Evolutionary conservation across 2,113 vertebrate species (phyloP), one percentile per base, ranked within the genome.

Genomic region (Ariopsis seemanni): DNA sequence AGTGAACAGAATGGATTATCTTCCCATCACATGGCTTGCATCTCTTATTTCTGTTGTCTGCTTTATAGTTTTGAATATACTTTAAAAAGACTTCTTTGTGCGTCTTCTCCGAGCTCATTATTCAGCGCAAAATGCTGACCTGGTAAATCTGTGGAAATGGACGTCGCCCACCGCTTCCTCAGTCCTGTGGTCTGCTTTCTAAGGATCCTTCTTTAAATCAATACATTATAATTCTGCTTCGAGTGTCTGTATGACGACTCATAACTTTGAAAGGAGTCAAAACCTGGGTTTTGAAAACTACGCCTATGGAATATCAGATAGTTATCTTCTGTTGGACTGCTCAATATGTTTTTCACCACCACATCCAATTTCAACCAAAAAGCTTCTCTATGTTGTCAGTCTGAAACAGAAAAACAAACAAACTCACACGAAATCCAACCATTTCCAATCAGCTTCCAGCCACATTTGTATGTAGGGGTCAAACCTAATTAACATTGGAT

Each of bases 401-500:
- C n/a, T 57, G 34, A 55, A 52, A 78, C 20, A 25, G 0, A 18
- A 52, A 50, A 79, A 27, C 55, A 77, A 52, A 78, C 5, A 78
- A 6, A 48, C 17, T 4, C 30, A 22, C 30, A 42, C 14, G 5
- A 22, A 48, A 82, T 2, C 8, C 30, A 81, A 22, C 17, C 57
- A 58, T 62, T 81, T 81, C 8, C 22, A 80, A 57, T 34, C 18
- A 2, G 34, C 20, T 82, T 42, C 57, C 11, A 82, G 79, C 58
- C 58, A 81, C 3, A 62, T 48, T 82, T 48, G 30, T 82, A 42
- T 48, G 57, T 48, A 62, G 20, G 57, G 79, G 57, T 82, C 57
- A 22, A 81, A 81, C 60, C 79, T 34, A 82, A 82, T 82, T 48
- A 42, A 22, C 57, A 82, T 60, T 82, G 79, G 79, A 42, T 62